A percentile compares a stretch with the other conserved stretches of the same genome.
phyloP scores from a whole-genome alignment of 1,140 invertebrate genomes.

The Drosophila grimshawi region DNA sequence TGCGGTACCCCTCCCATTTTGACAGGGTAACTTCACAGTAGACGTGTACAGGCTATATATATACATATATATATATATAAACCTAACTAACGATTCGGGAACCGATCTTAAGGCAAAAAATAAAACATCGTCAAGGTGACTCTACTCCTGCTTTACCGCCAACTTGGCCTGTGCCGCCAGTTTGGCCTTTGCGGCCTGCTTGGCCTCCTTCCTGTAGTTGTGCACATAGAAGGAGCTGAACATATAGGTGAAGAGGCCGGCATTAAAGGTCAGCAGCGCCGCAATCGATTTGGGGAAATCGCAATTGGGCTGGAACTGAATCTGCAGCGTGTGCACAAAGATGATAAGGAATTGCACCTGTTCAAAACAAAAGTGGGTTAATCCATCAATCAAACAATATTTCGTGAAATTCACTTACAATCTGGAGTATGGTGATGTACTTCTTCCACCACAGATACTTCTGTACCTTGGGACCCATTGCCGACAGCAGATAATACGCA shows the following conservation, averaged over 20 bases:
- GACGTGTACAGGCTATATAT: constrained; percentile 25
- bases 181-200: constrained; percentile 60
- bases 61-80: constrained; percentile 12
- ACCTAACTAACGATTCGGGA: constrained; percentile 38
- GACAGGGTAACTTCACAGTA: constrained; percentile 21
- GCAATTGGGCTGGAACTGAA: constrained; percentile 87
- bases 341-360: constrained; percentile 93
- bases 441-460: constrained; percentile 97
- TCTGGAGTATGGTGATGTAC: constrained; percentile 93
- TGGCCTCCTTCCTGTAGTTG: constrained; percentile 87
- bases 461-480: constrained; percentile 92
- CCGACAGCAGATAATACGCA: constrained; percentile 92
- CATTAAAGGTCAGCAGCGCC: constrained; percentile 89
- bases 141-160: constrained; percentile 61
- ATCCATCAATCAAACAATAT: neutral
- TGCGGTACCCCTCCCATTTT: constrained; percentile 4
- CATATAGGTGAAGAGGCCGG: constrained; percentile 92
- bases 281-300: constrained; percentile 89
- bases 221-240: constrained; percentile 93
- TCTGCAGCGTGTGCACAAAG: constrained; percentile 88
- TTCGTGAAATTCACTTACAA: constrained; percentile 86
- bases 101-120: constrained; percentile 46
- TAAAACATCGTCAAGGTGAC: constrained; percentile 10
- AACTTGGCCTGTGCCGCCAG: constrained; percentile 61
- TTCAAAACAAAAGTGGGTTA: constrained; percentile 11